Conservation (phyloP, 2,113 vertebrate species). For the Lipophrys pholis region DNA sequence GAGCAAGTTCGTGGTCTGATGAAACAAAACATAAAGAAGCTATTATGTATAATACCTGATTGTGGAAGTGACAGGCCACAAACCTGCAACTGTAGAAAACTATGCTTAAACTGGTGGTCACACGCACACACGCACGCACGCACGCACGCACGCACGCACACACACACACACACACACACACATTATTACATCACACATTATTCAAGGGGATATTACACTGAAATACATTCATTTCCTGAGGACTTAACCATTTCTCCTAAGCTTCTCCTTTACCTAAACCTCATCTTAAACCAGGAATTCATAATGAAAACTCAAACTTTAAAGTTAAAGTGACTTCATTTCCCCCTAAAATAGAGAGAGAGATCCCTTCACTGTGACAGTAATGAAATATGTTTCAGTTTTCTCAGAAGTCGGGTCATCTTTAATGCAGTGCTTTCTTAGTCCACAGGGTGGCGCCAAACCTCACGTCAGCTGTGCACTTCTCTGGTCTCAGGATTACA, state of each 20-base stretch:
- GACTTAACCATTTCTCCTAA: neutral
- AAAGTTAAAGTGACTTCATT: neutral
- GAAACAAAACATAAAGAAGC: neutral
- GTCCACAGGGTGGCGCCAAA: conserved; percentile 71
- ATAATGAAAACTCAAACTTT: neutral
- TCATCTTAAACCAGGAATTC: neutral
- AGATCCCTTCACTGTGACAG: no score
- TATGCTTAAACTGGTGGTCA: neutral
- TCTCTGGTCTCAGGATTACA: neutral
- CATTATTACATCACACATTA: no score
- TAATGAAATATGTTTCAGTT: no score
- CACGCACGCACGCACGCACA: neutral
- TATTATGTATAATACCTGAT: conserved; percentile 46
- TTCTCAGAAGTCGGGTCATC: no score
- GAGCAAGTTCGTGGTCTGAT: no score
- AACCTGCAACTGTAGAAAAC: neutral
- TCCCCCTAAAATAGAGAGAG: neutral
- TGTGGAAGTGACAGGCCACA: conserved; percentile 35
- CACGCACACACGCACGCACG: conserved; percentile 1
- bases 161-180: neutral
- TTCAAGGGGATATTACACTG: neutral
- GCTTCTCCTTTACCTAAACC: no score
- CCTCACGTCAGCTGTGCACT: neutral
- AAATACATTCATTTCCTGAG: neutral
- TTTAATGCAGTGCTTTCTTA: neutral